Percentiles rank a stretch among this genome's conserved stretches.
phyloP scores from a whole-genome alignment of 2,113 vertebrate genomes.

The Parus major region DNA sequence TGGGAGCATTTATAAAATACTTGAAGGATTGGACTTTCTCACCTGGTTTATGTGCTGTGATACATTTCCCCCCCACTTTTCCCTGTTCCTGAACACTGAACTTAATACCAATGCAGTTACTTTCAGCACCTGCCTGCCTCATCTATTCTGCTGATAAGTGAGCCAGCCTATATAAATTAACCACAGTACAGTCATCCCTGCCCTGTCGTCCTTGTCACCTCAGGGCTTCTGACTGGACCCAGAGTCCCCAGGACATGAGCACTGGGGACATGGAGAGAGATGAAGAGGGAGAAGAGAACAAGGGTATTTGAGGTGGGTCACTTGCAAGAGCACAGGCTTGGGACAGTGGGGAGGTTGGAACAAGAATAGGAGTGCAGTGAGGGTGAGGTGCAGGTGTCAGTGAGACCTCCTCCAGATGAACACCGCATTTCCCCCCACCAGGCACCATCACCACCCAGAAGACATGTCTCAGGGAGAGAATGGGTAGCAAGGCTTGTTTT shows the following conservation, averaged over 20 bases:
- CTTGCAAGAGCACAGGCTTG: not conserved
- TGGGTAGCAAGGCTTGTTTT: not conserved
- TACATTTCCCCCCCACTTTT: not conserved
- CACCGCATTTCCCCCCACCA: not conserved
- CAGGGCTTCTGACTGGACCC: not conserved
- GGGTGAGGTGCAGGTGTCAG: not conserved
- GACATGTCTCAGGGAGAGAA: not conserved
- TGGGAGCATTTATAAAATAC: not conserved
- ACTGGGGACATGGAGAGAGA: not conserved
- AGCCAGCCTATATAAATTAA: not conserved
- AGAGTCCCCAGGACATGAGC: not conserved
- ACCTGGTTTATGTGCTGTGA: not conserved
- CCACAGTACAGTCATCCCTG: not conserved
- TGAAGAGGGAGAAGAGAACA: not conserved
- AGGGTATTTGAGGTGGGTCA: not conserved
- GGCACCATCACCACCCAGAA: not conserved
- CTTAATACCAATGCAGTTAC: not conserved
- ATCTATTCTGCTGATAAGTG: not conserved
- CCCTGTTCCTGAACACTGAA: not conserved
- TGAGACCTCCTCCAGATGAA: not conserved
- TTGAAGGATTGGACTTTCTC: not conserved
- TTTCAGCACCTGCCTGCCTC: not conserved
- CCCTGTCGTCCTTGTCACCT: not conserved
- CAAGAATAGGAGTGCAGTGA: accelerated
- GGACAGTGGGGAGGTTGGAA: not conserved